A percentile compares a stretch with the other conserved stretches of the same genome.
These are phyloP conservation scores for Anthopleura xanthogrammica DNA, from an alignment of 92 coral and sea anemone species.

Conservation along the genomic window DNA sequence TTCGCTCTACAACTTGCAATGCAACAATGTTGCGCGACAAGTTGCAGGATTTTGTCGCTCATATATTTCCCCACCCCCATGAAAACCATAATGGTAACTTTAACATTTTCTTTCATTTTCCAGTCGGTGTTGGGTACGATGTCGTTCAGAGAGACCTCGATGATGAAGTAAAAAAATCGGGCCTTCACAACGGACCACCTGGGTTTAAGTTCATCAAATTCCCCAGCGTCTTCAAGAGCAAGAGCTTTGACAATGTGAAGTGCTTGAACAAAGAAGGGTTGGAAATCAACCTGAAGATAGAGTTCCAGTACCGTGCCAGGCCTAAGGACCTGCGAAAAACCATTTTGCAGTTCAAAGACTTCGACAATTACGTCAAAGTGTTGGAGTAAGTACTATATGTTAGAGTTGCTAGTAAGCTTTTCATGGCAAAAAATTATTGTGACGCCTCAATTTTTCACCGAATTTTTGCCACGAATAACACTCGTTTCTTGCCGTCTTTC, in stretches of 20 bases:
- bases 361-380: conserved; percentile 60
- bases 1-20: no score
- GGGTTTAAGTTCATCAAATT: conserved; percentile 81
- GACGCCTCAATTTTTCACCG: no score
- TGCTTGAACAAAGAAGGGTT: conserved; percentile 83
- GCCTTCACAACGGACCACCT: conserved; percentile 81
- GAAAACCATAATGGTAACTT: no score
- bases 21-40: no score
- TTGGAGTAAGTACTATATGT: conserved; percentile 51
- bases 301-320: conserved; percentile 82
- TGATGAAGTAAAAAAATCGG: conserved; percentile 64
- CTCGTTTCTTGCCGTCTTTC: background rate
- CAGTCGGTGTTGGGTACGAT: conserved; percentile 82
- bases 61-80: no score
- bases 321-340: conserved; percentile 61
- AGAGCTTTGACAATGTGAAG: conserved; percentile 43
- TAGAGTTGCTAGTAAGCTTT: no score
- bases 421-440: no score
- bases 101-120: background rate
- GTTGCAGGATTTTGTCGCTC: no score
- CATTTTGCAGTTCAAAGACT: conserved; percentile 60
- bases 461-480: background rate
- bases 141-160: conserved; percentile 62
- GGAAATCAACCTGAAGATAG: conserved; percentile 59
- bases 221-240: conserved; percentile 75